phyloP scores from a whole-genome alignment of 1,140 invertebrate genomes.

The Bombus sibiricus region DNA sequence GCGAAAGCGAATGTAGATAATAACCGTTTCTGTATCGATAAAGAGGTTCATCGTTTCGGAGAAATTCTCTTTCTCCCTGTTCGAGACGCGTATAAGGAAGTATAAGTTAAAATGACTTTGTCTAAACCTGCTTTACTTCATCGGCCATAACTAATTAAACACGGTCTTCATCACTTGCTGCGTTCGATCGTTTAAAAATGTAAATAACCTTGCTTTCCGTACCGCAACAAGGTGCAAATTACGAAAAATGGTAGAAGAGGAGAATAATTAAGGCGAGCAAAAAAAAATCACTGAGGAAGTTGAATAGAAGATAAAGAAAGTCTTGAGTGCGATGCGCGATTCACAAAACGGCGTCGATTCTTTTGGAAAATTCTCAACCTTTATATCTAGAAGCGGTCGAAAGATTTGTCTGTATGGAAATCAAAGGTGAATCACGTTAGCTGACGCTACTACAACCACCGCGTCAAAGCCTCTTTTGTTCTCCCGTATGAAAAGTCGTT shows the following conservation, averaged over 20 bases:
- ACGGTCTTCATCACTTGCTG: neutral
- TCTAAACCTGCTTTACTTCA: neutral
- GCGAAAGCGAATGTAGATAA: neutral
- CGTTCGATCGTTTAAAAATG: neutral
- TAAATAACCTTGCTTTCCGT: neutral
- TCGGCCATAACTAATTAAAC: neutral
- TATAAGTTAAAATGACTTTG: neutral
- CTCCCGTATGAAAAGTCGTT: conserved; percentile 15
- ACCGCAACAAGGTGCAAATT: too few species aligned
- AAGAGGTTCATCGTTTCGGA: neutral
- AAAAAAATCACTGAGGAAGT: neutral
- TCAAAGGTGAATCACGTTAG: conserved; percentile 1
- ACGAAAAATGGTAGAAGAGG: neutral
- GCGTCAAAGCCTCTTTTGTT: conserved; percentile 36
- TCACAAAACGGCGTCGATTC: conserved; percentile 18
- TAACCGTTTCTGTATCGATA: neutral
- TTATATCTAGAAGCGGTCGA: conserved; percentile 17
- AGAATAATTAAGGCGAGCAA: too few species aligned
- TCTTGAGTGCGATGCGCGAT: neutral
- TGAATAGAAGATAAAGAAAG: neutral
- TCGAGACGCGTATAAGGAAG: neutral
- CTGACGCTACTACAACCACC: neutral
- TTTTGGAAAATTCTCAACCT: conserved; percentile 43
- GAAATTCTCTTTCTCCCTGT: neutral
- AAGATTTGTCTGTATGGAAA: conserved; percentile 18